Percentiles rank a stretch among this genome's conserved stretches.
Conservation (phyloP, 2,797 vertebrate genomes). For the Urophycis tenuis region DNA sequence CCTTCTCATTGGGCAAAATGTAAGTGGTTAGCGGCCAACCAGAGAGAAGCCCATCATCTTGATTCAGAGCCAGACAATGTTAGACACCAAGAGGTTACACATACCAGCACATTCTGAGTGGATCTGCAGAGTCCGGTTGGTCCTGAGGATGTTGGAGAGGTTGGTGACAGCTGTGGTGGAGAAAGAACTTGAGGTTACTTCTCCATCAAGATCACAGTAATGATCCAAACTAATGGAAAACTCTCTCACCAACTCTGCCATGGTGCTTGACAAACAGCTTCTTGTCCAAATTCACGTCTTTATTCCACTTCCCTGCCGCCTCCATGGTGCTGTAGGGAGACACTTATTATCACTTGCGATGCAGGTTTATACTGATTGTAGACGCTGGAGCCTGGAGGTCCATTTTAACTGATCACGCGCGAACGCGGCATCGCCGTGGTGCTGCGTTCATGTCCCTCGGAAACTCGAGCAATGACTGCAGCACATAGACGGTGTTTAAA, state of each 20-base stretch:
- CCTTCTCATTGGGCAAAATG: too few relatives aligned
- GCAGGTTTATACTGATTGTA: too few relatives aligned
- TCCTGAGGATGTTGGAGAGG: constrained; percentile 60
- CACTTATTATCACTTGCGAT: constrained; percentile 35
- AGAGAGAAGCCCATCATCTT: too few relatives aligned
- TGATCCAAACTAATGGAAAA: neutral
- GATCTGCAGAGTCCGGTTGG: constrained; percentile 57
- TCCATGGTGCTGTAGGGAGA: constrained; percentile 64
- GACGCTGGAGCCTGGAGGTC: too few relatives aligned
- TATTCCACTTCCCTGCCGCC: constrained; percentile 57
- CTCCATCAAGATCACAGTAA: neutral
- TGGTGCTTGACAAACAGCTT: constrained; percentile 49
- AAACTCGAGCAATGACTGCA: too few relatives aligned
- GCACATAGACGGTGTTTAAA: too few relatives aligned
- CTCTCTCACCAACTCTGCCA: constrained; percentile 45
- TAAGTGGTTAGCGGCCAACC: too few relatives aligned
- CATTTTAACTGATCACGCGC: too few relatives aligned
- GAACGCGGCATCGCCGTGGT: neutral
- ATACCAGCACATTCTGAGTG: constrained; percentile 65
- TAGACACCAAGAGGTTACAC: constrained; percentile 10
- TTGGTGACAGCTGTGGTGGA: constrained; percentile 51
- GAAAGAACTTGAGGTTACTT: constrained; percentile 14
- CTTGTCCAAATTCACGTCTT: constrained; percentile 53
- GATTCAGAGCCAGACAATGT: neutral
- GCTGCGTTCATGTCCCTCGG: too few relatives aligned